These are phyloP conservation scores for Sorex maritimensis DNA, from an alignment of 2,797 vertebrate species.

Conservation along the genomic window DNA sequence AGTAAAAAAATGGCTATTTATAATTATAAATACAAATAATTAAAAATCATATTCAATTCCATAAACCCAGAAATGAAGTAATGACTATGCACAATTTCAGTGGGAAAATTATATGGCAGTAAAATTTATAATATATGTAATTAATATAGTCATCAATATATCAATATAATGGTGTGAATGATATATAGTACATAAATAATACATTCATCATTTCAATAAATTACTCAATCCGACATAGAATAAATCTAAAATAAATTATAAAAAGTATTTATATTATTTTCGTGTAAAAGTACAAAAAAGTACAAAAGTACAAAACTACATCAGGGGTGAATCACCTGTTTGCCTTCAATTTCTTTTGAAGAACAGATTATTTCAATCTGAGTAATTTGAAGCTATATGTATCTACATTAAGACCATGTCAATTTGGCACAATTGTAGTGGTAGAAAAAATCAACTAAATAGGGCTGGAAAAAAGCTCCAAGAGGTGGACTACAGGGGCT, in stretches of 20 bases:
- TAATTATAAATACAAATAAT: neutral
- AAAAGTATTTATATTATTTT: too few species aligned
- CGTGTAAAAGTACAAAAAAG: neutral
- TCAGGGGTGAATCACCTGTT: neutral
- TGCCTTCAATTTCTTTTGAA: neutral
- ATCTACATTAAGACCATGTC: neutral
- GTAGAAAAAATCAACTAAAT: conserved; percentile 9
- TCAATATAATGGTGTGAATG: too few species aligned
- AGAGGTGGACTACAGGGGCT: too few species aligned
- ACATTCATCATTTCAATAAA: neutral
- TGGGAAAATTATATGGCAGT: neutral
- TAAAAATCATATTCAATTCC: neutral
- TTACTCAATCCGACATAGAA: neutral
- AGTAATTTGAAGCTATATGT: neutral
- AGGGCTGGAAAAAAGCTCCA: too few species aligned
- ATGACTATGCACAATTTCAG: neutral
- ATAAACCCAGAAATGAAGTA: neutral
- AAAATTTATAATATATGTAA: too few species aligned
- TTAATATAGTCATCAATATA: too few species aligned
- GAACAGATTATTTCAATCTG: neutral
- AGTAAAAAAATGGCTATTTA: neutral
- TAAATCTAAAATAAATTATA: too few species aligned
- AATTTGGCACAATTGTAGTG: neutral
- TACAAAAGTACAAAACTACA: neutral
- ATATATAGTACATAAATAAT: too few species aligned